These are phyloP conservation scores for Palythoa caribaeorum DNA, from an alignment of 92 coral and sea anemone species.

Conservation along the genomic window DNA sequence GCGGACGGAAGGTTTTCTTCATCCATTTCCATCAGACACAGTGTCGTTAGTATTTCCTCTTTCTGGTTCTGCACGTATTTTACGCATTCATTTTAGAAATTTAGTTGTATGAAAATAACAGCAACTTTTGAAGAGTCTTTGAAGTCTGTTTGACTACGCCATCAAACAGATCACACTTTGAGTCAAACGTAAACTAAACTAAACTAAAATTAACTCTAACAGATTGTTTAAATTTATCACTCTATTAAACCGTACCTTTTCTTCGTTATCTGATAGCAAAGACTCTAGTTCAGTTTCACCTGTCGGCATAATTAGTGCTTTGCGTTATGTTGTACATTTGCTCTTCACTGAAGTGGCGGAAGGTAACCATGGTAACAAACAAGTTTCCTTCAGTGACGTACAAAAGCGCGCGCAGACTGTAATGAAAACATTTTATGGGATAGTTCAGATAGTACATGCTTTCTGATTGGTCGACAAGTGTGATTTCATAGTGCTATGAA, in stretches of 20 bases:
- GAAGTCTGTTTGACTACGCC: neutral
- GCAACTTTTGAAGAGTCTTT: neutral
- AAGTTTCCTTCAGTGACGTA: slow-evolving; percentile 44
- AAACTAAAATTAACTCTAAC: neutral
- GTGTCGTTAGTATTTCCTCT: slow-evolving; percentile 49
- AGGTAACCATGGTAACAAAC: slow-evolving; percentile 61
- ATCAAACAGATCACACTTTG: neutral
- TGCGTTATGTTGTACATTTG: slow-evolving; percentile 40
- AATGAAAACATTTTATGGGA: neutral
- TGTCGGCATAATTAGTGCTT: slow-evolving; percentile 54
- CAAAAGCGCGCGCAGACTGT: slow-evolving; percentile 32
- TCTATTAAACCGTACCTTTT: slow-evolving; percentile 55
- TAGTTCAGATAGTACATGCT: too few species aligned
- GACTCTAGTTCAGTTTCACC: slow-evolving; percentile 59
- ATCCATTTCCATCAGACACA: slow-evolving; percentile 43
- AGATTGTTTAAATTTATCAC: slow-evolving; percentile 20
- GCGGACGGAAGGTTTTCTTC: slow-evolving; percentile 39
- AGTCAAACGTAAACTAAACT: neutral
- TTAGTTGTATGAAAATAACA: neutral
- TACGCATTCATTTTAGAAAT: neutral
- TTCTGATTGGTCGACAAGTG: too few species aligned
- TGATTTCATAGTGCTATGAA: too few species aligned
- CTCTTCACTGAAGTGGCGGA: slow-evolving; percentile 26
- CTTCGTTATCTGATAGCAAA: slow-evolving; percentile 52
- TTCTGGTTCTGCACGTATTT: neutral